Conservation (phyloP, 1,140 invertebrate genomes). For the Teleogryllus occipitalis region DNA sequence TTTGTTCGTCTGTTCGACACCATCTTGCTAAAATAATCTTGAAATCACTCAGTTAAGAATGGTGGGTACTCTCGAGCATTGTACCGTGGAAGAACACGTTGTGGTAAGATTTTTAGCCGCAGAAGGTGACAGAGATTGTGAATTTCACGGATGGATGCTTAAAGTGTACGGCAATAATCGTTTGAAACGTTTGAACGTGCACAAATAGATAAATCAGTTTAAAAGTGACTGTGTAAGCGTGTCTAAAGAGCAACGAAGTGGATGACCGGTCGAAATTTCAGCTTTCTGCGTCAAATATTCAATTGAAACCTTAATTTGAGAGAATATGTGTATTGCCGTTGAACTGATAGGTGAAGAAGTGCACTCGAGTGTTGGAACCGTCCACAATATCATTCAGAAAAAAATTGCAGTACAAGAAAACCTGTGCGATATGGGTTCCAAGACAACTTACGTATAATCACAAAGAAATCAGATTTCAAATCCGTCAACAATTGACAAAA, state of each 20-base stretch:
- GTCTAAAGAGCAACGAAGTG: not conserved
- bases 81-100: not conserved
- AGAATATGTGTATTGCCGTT: not conserved
- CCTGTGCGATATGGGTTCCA: not conserved
- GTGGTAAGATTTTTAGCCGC: slow-evolving; percentile 8
- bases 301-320: not conserved
- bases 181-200: not conserved
- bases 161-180: no score
- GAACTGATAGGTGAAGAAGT: not conserved
- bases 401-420: not conserved
- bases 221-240: not conserved
- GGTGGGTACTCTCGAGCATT: not conserved
- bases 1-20: not conserved
- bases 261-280: not conserved
- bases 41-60: slow-evolving; percentile 6
- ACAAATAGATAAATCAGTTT: slow-evolving; percentile 8
- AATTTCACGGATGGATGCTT: not conserved
- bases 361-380: not conserved
- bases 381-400: not conserved
- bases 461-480: slow-evolving; percentile 9
- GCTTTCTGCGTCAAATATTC: not conserved
- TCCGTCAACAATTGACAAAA: not conserved
- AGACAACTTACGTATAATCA: not conserved
- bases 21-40: not conserved
- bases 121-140: not conserved